Conservation (phyloP, 2,888 invertebrate species). For the Heliothis peltigera region DNA sequence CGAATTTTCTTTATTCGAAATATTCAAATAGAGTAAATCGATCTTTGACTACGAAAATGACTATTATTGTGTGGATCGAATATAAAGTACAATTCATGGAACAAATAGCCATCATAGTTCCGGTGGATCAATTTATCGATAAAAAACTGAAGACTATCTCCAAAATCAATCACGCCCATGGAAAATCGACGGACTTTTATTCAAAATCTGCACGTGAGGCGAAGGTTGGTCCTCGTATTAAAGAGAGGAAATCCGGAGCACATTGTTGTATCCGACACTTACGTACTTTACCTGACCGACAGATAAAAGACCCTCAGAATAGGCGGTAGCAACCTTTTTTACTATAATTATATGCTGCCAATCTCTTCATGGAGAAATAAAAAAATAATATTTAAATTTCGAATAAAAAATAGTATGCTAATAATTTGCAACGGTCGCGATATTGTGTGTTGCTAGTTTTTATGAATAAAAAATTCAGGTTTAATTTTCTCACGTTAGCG, state of each 20-base stretch:
- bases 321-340: conserved; percentile 76
- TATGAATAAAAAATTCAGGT: conserved; percentile 73
- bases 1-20: not conserved
- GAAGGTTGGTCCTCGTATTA: conserved; percentile 86
- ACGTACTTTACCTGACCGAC: conserved; percentile 87
- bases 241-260: conserved; percentile 88
- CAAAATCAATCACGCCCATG: conserved; percentile 89
- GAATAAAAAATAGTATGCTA: conserved; percentile 80
- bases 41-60: not conserved
- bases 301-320: conserved; percentile 80
- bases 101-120: conserved; percentile 71
- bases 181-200: conserved; percentile 83
- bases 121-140: conserved; percentile 73
- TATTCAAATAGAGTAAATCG: not conserved
- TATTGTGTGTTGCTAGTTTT: conserved; percentile 73
- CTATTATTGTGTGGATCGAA: conserved; percentile 44
- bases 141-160: conserved; percentile 81
- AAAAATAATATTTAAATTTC: conserved; percentile 70
- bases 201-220: conserved; percentile 88
- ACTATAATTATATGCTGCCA: conserved; percentile 84
- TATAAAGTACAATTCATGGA: conserved; percentile 46
- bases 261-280: conserved; percentile 86
- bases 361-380: conserved; percentile 58
- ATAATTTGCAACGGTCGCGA: conserved; percentile 83
- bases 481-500: conserved; percentile 89